A percentile compares a stretch with the other conserved stretches of the same genome.
Evolutionary conservation across 2,113 vertebrate species (phyloP).

Genomic region (Climacteris rufus): DNA sequence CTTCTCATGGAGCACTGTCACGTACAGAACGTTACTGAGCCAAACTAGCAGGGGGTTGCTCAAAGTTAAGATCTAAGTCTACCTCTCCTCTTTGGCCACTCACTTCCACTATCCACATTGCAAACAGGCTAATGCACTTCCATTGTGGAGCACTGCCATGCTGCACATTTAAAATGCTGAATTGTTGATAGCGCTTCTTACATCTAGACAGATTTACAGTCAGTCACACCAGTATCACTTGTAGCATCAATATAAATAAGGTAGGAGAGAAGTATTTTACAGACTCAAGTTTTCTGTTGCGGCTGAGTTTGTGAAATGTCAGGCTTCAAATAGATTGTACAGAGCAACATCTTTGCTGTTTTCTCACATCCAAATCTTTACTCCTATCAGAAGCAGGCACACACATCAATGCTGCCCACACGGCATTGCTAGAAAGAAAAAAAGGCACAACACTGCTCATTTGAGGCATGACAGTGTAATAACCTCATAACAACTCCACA

Average conservation of each 20-base stretch:
- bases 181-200: not conserved
- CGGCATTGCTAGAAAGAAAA: not conserved
- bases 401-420: not conserved
- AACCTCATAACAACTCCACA: not conserved
- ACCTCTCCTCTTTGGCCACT: not conserved
- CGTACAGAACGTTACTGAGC: not conserved
- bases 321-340: not conserved
- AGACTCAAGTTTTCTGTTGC: not conserved
- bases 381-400: not conserved
- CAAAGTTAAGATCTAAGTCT: not conserved
- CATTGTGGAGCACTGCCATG: not conserved
- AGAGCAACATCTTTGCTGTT: not conserved
- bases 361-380: not conserved
- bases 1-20: not conserved
- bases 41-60: not conserved
- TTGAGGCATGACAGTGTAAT: not conserved
- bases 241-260: not conserved
- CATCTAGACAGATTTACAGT: not conserved
- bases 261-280: not conserved
- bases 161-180: not conserved
- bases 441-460: fast-evolving
- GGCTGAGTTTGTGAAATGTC: not conserved
- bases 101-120: not conserved
- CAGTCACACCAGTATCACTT: not conserved
- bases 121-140: not conserved